Evolutionary conservation across 2,113 vertebrate species (phyloP), one percentile per base, ranked within the genome.

Genomic region (Prietella phreatophila): DNA sequence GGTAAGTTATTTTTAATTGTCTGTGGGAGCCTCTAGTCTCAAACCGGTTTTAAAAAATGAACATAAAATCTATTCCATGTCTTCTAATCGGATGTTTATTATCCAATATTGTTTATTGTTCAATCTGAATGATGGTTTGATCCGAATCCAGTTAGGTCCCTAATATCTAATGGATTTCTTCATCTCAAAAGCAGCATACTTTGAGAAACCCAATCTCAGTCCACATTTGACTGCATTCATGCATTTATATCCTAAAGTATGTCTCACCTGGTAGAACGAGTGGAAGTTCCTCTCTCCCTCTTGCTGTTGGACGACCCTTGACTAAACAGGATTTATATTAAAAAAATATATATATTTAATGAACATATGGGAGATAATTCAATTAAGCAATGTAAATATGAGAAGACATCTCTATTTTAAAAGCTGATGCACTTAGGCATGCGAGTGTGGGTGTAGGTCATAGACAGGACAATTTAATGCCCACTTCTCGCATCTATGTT

Each of bases 231-330:
- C 11, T 53, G 4, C 42, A 78, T 53, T 75, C 25, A 30, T 55
- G 3, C 13, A 55, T 55, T 33, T 36, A 84, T 60, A 75, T 39
- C 5, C 36, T 27, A 36, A 1, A 1, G 55, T 71, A 67, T 6
- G 17, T 47, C 82, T 89, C 73, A 97, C 98, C 96, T 98, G 97
- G 89, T 98, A 99, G 93, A 98, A 99, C 0, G 96, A 96, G 0
- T 98, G 97, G 93, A 99, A 99, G 93, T 98, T 99, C 91, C 97
- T 97, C 91, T 99, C 98, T 0, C 98, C 98, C 0, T 92, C 91
- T 0, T 99, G 98, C 92, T 99, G 98, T 56, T 97, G 96, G 82
- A 98, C 94, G 88, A 99, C 95, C 67, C 98, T 96, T 63, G 98
- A 99, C 98, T 99, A 91, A 13, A 61, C 36, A 30, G 6, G 7